Evolutionary conservation across 2,888 invertebrate species (phyloP), one percentile per base, ranked within the genome.

Genomic region (Andrena fulva): DNA sequence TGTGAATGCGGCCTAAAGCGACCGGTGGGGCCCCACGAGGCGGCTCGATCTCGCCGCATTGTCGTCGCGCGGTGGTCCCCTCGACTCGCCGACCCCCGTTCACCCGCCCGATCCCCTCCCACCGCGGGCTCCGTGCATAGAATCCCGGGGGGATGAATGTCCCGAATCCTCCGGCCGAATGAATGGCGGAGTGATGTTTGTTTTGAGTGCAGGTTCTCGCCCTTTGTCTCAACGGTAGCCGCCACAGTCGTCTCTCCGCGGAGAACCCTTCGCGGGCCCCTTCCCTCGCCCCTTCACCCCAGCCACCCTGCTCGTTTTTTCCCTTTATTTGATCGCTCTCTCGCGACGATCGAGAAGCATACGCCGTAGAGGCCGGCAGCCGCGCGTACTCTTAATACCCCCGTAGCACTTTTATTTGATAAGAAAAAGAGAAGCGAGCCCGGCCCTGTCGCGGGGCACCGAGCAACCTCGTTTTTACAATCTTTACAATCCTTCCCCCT

Each of bases 121-220:
- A 0, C 2, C 35, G 4, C n/a, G 50, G 8, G 50, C 42, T 20
- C 24, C 59, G 50, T 20, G 71, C 54, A 64, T 20, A 68, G 62
- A 82, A 82, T 56, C 76, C 35, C 59, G 64, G 80, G 86, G 42
- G 85, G 86, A 88, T 88, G 86, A 90, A 89, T 89, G 89, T 89
- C 87, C 89, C 85, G 56, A 88, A 89, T 88, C 83, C 87, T 68
- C 79, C 66, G 70, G 77, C 63, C 76, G 84, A 84, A 89, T 90
- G 89, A 91, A 91, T 90, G 88, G 88, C 80, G 80, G 85, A 90
- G 89, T 89, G 87, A 93, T 93, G 92, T 93, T 93, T 93, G 93
- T 93, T 93, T 93, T 93, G 92, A 92, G 93, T 91, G 86, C 92
- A 92, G 92, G 92, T 92, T 91, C 86, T 86, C 88, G 89, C 85